Percentiles rank a stretch among this genome's conserved stretches.
These are phyloP conservation scores for Actias luna DNA, from an alignment of 2,888 invertebrate genomes.

Conservation along the genomic window DNA sequence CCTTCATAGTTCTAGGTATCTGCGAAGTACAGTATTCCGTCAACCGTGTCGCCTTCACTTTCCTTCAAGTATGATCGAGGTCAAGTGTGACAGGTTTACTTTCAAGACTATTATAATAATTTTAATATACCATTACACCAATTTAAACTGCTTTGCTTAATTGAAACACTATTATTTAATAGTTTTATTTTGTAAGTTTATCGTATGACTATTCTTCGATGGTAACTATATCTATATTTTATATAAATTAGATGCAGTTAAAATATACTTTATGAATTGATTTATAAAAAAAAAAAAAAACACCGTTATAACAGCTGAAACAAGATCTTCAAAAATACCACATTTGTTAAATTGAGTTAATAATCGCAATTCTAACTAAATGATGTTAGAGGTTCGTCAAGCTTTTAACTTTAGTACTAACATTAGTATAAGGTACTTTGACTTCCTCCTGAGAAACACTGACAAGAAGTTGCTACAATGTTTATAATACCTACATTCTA, in stretches of 20 bases:
- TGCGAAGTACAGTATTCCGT: not conserved
- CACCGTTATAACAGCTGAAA: not conserved
- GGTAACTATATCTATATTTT: no score
- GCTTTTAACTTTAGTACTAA: conserved; percentile 11
- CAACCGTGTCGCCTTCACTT: not conserved
- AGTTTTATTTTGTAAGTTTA: not conserved
- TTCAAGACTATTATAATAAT: not conserved
- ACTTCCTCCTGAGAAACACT: not conserved
- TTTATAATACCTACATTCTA: not conserved
- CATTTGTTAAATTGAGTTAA: not conserved
- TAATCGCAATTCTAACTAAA: not conserved
- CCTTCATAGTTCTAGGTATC: not conserved
- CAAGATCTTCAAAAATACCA: not conserved
- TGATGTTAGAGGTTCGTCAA: conserved; percentile 2
- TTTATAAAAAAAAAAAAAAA: not conserved
- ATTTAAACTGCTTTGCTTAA: not conserved
- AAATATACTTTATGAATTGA: not conserved
- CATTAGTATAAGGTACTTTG: not conserved
- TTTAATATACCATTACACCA: not conserved
- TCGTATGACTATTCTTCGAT: not conserved
- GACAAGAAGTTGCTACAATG: not conserved
- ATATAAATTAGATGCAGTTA: no score
- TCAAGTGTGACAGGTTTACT: not conserved
- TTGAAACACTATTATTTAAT: not conserved
- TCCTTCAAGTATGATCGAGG: not conserved